Evolutionary conservation across 1,140 invertebrate genomes (phyloP).

Genomic region (Prorops nasuta): DNA sequence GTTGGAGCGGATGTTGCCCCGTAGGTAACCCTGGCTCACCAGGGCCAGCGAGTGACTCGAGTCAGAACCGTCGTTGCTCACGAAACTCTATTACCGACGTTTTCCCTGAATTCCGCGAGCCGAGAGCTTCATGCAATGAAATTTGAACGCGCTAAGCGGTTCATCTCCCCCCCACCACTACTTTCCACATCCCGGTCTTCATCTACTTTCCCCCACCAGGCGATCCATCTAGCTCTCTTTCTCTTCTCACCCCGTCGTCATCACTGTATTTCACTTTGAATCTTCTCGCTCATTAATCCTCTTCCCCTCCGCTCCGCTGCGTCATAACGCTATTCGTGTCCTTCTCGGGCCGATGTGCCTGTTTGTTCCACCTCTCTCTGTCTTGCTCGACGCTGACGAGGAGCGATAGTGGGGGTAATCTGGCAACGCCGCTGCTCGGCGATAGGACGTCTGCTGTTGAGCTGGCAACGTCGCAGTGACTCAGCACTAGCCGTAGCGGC

Average conservation of each 20-base stretch:
- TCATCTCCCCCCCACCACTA: conserved; percentile 4
- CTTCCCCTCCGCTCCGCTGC: not conserved
- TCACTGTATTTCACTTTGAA: not conserved
- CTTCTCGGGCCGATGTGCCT: too few relatives aligned
- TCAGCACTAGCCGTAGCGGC: conserved; percentile 33
- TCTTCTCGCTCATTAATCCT: conserved; percentile 1
- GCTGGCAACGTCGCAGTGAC: conserved; percentile 49
- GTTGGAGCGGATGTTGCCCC: too few relatives aligned
- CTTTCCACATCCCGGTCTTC: conserved; percentile 10
- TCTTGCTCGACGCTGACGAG: conserved; percentile 1
- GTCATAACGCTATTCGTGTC: not conserved
- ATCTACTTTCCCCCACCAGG: not conserved
- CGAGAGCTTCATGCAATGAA: conserved; percentile 45
- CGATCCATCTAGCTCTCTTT: not conserved
- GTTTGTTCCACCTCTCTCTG: too few relatives aligned
- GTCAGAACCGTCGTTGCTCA: too few relatives aligned
- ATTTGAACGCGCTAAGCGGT: conserved; percentile 43
- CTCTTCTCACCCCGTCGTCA: conserved; percentile 8
- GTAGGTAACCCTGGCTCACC: conserved; percentile 40
- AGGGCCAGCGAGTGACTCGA: too few relatives aligned
- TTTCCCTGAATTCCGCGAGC: conserved; percentile 43
- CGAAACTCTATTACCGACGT: conserved; percentile 50
- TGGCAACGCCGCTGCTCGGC: conserved; percentile 33
- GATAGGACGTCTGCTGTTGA: not conserved
- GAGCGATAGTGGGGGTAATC: conserved; percentile 11